Evolutionary conservation across 2,888 invertebrate genomes (phyloP).

Genomic region (Drosophila demipolita): DNA sequence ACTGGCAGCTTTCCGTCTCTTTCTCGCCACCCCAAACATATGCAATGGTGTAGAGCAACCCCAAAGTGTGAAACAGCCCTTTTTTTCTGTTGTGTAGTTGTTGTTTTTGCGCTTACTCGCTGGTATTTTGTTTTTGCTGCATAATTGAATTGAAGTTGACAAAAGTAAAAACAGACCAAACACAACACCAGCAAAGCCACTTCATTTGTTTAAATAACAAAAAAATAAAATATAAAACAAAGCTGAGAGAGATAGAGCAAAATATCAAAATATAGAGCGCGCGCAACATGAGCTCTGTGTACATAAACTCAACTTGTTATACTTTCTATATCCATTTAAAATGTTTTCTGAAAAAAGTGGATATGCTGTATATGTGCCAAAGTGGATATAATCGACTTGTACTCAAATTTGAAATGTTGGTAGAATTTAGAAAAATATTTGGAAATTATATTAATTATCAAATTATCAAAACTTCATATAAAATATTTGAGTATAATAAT

Average conservation of each 20-base stretch:
- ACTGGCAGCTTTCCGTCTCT: slow-evolving; percentile 44
- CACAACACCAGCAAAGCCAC: slow-evolving; percentile 36
- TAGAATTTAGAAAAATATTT: neutral
- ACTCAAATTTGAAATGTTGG: neutral
- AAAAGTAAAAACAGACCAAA: slow-evolving; percentile 71
- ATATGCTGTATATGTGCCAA: neutral
- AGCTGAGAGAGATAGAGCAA: neutral
- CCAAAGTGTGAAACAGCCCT: slow-evolving; percentile 65
- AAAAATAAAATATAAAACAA: neutral
- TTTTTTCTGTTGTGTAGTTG: slow-evolving; percentile 28
- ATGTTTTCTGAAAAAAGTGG: neutral
- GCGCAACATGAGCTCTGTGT: slow-evolving; percentile 31
- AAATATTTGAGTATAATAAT: no score
- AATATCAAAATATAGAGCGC: slow-evolving; percentile 7
- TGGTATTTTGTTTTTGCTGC: slow-evolving; percentile 57
- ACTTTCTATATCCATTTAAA: slow-evolving; percentile 2
- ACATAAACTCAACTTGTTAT: slow-evolving; percentile 43
- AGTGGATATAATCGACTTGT: neutral
- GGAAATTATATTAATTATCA: neutral
- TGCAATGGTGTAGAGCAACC: slow-evolving; percentile 53
- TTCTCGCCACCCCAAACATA: slow-evolving; percentile 11
- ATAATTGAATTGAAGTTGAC: slow-evolving; percentile 84
- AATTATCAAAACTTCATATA: neutral
- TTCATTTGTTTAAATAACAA: slow-evolving; percentile 70
- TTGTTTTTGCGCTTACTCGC: slow-evolving; percentile 3